phyloP scores from a whole-genome alignment of 2,888 invertebrate species.

The Bellardia bayeri region DNA sequence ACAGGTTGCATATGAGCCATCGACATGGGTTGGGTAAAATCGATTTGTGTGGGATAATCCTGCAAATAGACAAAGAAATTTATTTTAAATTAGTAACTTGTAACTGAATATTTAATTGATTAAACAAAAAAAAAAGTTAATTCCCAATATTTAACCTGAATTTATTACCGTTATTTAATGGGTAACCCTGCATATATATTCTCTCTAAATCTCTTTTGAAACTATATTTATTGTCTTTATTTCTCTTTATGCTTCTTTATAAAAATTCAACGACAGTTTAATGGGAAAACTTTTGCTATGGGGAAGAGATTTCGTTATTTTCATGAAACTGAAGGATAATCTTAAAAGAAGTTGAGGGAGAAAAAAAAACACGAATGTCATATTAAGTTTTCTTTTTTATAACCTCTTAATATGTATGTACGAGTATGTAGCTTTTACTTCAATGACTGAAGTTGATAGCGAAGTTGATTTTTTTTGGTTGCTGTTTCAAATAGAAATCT shows the following conservation, averaged over 20 bases:
- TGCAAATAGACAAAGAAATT: constrained; percentile 72
- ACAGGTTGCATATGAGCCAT: constrained; percentile 81
- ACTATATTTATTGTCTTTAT: constrained; percentile 21
- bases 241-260: constrained; percentile 18
- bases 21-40: constrained; percentile 82
- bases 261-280: constrained; percentile 76
- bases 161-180: background rate
- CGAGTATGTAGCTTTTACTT: background rate
- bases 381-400: constrained; percentile 36
- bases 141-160: background rate
- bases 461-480: constrained; percentile 13
- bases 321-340: constrained; percentile 3
- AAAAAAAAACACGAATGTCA: constrained; percentile 36
- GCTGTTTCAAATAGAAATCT: background rate
- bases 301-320: constrained; percentile 63
- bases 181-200: constrained; percentile 6
- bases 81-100: background rate
- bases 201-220: background rate
- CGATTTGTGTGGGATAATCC: constrained; percentile 84
- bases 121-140: background rate
- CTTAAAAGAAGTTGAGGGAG: constrained; percentile 4
- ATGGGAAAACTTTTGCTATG: constrained; percentile 79
- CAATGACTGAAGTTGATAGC: background rate
- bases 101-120: background rate
- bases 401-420: constrained; percentile 34